Base-by-base conservation (phyloP, 2,888 invertebrate species). In the Koerneria pararmatus region DNA sequence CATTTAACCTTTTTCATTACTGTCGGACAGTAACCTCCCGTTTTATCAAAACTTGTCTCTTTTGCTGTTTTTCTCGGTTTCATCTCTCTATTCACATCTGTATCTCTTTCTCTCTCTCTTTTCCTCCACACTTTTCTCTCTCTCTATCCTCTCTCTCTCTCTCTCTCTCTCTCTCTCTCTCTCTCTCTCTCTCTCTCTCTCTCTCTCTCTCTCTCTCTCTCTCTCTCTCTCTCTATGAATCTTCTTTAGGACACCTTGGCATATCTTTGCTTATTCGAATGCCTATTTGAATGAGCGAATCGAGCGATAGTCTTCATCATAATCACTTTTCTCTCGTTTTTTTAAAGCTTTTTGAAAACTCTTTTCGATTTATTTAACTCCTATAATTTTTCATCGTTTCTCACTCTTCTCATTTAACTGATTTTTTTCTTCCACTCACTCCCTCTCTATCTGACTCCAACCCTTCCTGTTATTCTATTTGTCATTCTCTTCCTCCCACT, bases 41-140 rank as follows among this genome's bases (percentile, higher is more conserved):
- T 11, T 3, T 49, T 46, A 60, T 60, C 49, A 60, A 60, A 60
- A 60, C 48, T 60, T 60, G 60, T n/a, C n/a, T n/a, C n/a, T n/a
- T n/a, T n/a, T n/a, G n/a, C n/a, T n/a, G n/a, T n/a, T n/a, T n/a
- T n/a, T n/a, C 46, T 46, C 46, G 19, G 19, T 11, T 46, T n/a
- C n/a, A n/a, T 46, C 11, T 46, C 11, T 46, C 46, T 11, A 46
- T 46, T 46, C 11, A 11, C 46, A 46, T 46, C n/a, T 11, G 11
- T 46, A 46, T 11, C 31, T 31, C 27, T n/a, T 5, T 48, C 48
- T 11, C 46, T n/a, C 27, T 24, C 11, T 5, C 29, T n/a, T 27
- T 32, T 35, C 46, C 46, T n/a, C n/a, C 46, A 15, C 46, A 11
- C 46, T 46, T n/a, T 46, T n/a, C 46, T n/a, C n/a, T n/a, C 19